Base-by-base conservation (phyloP, 2,888 invertebrate genomes). In the Pandemis corylana region DNA sequence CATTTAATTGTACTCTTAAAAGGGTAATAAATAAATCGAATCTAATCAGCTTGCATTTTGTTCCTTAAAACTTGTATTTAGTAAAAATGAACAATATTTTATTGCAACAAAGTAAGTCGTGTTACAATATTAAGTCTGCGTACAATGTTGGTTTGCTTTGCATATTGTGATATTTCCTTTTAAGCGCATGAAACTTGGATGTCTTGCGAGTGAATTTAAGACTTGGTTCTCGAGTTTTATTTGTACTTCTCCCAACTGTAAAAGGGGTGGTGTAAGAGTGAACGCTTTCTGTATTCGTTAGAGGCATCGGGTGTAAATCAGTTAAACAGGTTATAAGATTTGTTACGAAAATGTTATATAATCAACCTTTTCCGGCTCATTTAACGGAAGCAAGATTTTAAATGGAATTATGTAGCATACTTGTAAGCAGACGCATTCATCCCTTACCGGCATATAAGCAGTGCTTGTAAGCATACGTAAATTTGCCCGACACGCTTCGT, bases 131-230 rank as follows among this genome's bases (percentile, higher is more conserved):
- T 64, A 20, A 56, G 13, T 56, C 56, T 0, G 28, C n/a, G 28
- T 56, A 73, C 73, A 73, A 56, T 68, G 68, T 73, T 20, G 10
- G n/a, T 7, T 44, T 12, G 15, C 36, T 68, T 41, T 68, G 63
- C 63, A 73, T 56, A 49, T 5, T 41, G 51, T 13, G 41, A 68
- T 68, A 7, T 53, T 63, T 51, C 46, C 68, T 73, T 28, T 41
- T 13, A 64, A 68, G 53, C 46, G 64, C 12, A n/a, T 7, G 46
- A 46, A 73, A 68, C 59, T 64, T 28, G 63, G 68, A 56, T 53
- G 63, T 68, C 15, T 63, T 46, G 10, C 59, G 66, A 46, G 46
- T 7, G 10, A 66, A 10, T 73, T 68, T 73, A 68, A 62, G 56
- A 73, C 49, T 56, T 41, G 41, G 44, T 20, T n/a, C 5, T 36